These are phyloP conservation scores for Gymnoscopelus microlampas DNA, from an alignment of 2,797 vertebrate genomes.

Conservation along the genomic window DNA sequence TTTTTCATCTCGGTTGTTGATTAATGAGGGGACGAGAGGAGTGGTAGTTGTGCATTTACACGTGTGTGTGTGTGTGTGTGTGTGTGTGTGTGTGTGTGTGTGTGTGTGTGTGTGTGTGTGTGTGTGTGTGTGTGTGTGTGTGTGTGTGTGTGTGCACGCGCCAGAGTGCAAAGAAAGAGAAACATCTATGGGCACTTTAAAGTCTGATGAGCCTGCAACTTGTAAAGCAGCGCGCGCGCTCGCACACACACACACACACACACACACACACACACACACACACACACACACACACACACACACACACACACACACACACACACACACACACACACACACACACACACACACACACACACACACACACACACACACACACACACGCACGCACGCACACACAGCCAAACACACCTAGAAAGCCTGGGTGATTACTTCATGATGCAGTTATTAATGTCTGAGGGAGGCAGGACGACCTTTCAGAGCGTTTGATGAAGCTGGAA, in stretches of 20 bases:
- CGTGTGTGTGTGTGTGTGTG: background rate
- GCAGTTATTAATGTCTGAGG: conserved; percentile 28
- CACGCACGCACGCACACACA: background rate
- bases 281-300: no score
- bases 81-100: background rate
- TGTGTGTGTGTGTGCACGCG: conserved; percentile 4
- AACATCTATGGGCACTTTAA: background rate
- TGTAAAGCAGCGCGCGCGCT: conserved; percentile 1
- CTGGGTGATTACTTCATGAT: conserved; percentile 22
- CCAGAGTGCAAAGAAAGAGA: background rate
- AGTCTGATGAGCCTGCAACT: conserved; percentile 1
- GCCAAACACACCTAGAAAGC: background rate
- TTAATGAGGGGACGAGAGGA: conserved; percentile 46
- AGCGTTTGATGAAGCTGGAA: conserved; percentile 25
- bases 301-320: no score
- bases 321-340: no score
- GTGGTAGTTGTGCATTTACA: background rate
- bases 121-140: background rate
- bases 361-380: no score
- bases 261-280: conserved; percentile 7
- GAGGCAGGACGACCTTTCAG: background rate
- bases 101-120: background rate
- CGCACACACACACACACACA: background rate
- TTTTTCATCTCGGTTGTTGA: conserved; percentile 48
- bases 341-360: no score